A percentile compares a stretch with the other conserved stretches of the same genome.
phyloP scores from a whole-genome alignment of 2,888 invertebrate genomes.

The Limnephilus marmoratus region DNA sequence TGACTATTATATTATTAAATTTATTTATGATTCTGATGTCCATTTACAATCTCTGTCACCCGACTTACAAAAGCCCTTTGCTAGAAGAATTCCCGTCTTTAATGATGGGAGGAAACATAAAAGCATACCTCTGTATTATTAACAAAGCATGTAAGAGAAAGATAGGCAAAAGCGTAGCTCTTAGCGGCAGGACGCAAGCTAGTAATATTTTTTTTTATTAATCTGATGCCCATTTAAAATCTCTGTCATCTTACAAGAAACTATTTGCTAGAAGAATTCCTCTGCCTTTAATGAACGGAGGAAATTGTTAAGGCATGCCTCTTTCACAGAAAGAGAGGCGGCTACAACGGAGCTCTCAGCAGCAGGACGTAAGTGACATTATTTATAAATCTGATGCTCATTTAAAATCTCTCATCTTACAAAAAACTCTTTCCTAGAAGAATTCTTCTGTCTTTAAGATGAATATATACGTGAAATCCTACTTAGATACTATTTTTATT shows the following conservation, averaged over 20 bases:
- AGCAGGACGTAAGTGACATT: neutral
- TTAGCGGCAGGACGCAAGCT: too few relatives aligned
- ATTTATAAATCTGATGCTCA: neutral
- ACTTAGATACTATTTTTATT: too few relatives aligned
- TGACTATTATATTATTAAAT: neutral
- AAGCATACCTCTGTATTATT: too few relatives aligned
- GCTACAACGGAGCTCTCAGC: neutral
- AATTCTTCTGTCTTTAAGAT: neutral
- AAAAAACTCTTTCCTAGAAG: neutral
- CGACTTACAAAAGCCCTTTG: neutral
- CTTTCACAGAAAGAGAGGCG: neutral
- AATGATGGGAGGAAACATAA: too few relatives aligned
- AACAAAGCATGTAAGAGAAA: too few relatives aligned
- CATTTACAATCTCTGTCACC: neutral
- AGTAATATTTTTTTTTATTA: too few relatives aligned
- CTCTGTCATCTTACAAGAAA: neutral
- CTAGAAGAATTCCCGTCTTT: too few relatives aligned
- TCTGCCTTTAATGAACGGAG: neutral
- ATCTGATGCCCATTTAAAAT: too few relatives aligned
- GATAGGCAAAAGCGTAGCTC: too few relatives aligned
- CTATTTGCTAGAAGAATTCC: neutral
- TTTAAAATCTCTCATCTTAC: neutral
- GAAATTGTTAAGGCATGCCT: neutral
- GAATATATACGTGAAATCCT: too few relatives aligned
- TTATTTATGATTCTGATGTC: neutral